Base-by-base conservation (phyloP, 1,140 invertebrate species). In the Octopus bimaculoides region DNA sequence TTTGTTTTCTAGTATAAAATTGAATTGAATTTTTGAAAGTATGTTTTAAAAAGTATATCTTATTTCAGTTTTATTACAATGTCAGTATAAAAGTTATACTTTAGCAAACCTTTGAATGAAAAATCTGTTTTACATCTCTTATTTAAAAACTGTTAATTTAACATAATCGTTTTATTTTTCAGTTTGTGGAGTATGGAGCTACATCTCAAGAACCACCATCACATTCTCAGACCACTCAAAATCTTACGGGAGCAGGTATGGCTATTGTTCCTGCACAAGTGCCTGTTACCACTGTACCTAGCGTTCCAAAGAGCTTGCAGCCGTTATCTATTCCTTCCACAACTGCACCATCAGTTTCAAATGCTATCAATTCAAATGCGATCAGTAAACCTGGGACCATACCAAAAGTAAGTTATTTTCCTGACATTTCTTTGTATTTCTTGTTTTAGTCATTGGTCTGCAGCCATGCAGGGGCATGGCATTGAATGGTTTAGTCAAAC, bases 121-220 rank as follows among this genome's bases (percentile, higher is more conserved):
- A 41, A 41, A 41, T n/a, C n/a, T 41, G 26, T 41, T 41, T 41
- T 41, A 41, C 26, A 41, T 41, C 26, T 41, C 26, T 41, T 41
- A 41, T 41, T 41, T 41, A 41, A 41, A 41, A 41, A 41, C 26
- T 41, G 26, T 41, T 41, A 41, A 41, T 41, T 41, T 41, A 41
- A 41, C 26, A 41, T 41, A 41, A 41, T 52, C 20, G 77, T 54
- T 80, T 77, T 69, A 26, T 82, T 5, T 86, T 88, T 4, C 86
- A 93, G 91, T 98, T 96, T 87, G 93, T 97, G n/a, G 96, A 97
- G 86, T 98, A 93, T 88, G 96, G 96, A 56, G 92, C 95, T 56
- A 93, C 94, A 86, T 94, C 93, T 79, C 93, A 95, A 88, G 97
- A 98, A 87, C 97, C 97, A 9, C 96, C 96, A 5, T 14, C 26